Evolutionary conservation across 2,888 invertebrate genomes (phyloP).

Genomic region (Conistra vaccinii): DNA sequence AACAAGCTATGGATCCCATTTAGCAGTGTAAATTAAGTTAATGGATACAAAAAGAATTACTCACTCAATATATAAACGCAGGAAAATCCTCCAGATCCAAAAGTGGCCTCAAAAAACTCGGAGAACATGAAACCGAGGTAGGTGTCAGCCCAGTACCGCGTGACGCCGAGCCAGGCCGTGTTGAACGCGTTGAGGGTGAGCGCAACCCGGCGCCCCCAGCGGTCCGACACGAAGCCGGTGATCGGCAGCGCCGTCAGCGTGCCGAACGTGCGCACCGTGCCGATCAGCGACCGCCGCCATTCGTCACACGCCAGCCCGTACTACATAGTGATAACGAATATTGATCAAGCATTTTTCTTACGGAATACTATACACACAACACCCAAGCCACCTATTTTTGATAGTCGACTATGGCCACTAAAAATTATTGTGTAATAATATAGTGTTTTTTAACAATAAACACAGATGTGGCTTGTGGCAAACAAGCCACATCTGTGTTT

Average conservation of each 20-base stretch:
- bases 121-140: constrained; percentile 92
- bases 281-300: constrained; percentile 94
- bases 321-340: constrained; percentile 75
- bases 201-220: constrained; percentile 92
- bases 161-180: constrained; percentile 91
- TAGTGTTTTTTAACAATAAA: too few relatives aligned
- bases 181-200: constrained; percentile 90
- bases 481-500: too few relatives aligned
- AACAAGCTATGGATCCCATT: background rate
- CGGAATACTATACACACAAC: background rate
- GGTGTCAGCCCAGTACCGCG: constrained; percentile 90
- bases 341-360: background rate
- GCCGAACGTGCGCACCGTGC: constrained; percentile 93
- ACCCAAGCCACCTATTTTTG: background rate
- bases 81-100: constrained; percentile 92
- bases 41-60: constrained; percentile 45
- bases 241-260: constrained; percentile 92
- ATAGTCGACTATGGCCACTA: background rate
- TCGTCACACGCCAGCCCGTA: constrained; percentile 91
- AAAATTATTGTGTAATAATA: background rate
- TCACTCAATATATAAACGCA: constrained; percentile 93
- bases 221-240: constrained; percentile 93
- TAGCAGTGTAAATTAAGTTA: background rate
- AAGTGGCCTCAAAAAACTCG: constrained; percentile 92
- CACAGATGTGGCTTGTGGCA: background rate